Evolutionary conservation across 2,888 invertebrate species (phyloP).

Genomic region (Tuta absoluta): DNA sequence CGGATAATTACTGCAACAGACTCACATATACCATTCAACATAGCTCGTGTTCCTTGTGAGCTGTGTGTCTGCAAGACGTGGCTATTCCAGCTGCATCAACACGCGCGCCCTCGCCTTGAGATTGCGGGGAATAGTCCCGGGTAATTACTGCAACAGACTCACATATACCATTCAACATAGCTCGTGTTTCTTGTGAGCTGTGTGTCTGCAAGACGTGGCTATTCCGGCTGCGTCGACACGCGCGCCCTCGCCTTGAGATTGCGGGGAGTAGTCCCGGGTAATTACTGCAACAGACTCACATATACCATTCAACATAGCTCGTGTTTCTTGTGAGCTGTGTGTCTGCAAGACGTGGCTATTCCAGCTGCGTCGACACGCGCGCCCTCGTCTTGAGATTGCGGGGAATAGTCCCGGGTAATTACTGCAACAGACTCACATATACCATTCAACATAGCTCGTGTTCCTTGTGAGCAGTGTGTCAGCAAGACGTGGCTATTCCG

Average conservation of each 20-base stretch:
- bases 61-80: conserved; percentile 46
- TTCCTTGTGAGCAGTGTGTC: conserved; percentile 40
- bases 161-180: too few species aligned
- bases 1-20: too few species aligned
- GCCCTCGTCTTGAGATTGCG: conserved; percentile 57
- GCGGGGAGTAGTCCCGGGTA: conserved; percentile 52
- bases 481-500: conserved; percentile 53
- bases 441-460: not conserved
- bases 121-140: conserved; percentile 59
- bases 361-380: conserved; percentile 67
- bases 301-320: not conserved
- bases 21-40: too few species aligned
- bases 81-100: conserved; percentile 68
- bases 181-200: conserved; percentile 21
- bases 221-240: conserved; percentile 68
- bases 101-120: conserved; percentile 60
- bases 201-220: conserved; percentile 49
- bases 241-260: conserved; percentile 59
- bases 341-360: conserved; percentile 52
- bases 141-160: too few species aligned
- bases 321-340: conserved; percentile 35
- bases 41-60: not conserved
- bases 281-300: too few species aligned
- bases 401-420: too few species aligned
- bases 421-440: too few species aligned